Percentiles rank a stretch among this genome's conserved stretches.
These are phyloP conservation scores for Siderastrea siderea DNA, from an alignment of 92 coral and sea anemone genomes.

Conservation along the genomic window DNA sequence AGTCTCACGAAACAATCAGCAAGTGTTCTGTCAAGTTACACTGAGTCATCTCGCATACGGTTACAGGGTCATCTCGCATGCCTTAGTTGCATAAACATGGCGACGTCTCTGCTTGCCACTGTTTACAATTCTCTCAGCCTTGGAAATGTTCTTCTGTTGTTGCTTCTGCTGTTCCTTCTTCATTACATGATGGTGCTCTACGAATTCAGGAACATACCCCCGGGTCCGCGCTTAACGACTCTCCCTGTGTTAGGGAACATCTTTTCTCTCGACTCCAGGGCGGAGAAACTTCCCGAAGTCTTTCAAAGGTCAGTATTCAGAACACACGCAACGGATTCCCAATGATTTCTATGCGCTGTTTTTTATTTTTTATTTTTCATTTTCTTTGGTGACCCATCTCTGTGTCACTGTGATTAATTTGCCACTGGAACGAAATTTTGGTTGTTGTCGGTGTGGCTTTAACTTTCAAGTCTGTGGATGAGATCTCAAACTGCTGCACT, in stretches of 20 bases:
- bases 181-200: slow-evolving; percentile 48
- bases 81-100: not conserved
- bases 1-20: too few species aligned
- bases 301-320: slow-evolving; percentile 14
- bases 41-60: not conserved
- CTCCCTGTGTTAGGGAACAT: slow-evolving; percentile 67
- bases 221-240: slow-evolving; percentile 65
- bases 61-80: too few species aligned
- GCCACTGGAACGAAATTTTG: too few species aligned
- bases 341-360: too few species aligned
- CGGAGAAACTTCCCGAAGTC: slow-evolving; percentile 15
- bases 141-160: slow-evolving; percentile 21
- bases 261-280: slow-evolving; percentile 15
- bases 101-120: not conserved
- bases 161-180: slow-evolving; percentile 36
- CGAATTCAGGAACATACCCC: slow-evolving; percentile 69
- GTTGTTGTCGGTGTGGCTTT: too few species aligned
- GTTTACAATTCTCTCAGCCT: slow-evolving; percentile 4
- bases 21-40: too few species aligned
- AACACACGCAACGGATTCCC: too few species aligned
- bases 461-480: too few species aligned
- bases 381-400: too few species aligned
- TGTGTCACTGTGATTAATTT: too few species aligned
- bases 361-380: too few species aligned
- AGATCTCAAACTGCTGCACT: too few species aligned